phyloP scores from a whole-genome alignment of 2,888 invertebrate genomes.

The Ormyrus pomaceus region DNA sequence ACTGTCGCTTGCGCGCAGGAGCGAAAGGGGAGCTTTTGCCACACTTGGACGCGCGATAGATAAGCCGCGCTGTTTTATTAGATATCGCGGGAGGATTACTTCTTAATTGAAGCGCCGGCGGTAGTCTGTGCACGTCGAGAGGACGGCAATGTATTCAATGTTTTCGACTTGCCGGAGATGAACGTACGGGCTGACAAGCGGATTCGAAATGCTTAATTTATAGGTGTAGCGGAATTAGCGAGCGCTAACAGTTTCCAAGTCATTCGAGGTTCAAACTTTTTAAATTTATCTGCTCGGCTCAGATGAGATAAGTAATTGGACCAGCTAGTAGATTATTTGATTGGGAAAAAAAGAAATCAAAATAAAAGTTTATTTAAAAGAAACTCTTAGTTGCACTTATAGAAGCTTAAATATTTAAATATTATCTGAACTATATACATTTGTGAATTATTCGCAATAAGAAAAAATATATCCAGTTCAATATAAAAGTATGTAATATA shows the following conservation, averaged over 20 bases:
- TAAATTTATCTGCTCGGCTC: too few relatives aligned
- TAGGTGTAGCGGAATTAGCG: neutral
- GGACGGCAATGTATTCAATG: too few relatives aligned
- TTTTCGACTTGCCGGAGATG: too few relatives aligned
- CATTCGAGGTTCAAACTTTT: neutral
- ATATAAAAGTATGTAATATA: too few relatives aligned
- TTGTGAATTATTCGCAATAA: too few relatives aligned
- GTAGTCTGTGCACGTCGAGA: too few relatives aligned
- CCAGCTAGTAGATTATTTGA: constrained; percentile 2
- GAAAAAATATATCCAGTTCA: too few relatives aligned
- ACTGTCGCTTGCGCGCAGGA: constrained; percentile 57
- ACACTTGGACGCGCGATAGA: constrained; percentile 22
- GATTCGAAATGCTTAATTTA: too few relatives aligned
- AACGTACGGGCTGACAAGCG: too few relatives aligned
- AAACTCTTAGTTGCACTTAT: neutral
- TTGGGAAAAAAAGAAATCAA: neutral
- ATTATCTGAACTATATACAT: too few relatives aligned
- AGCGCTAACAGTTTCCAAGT: constrained; percentile 11
- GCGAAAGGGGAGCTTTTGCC: constrained; percentile 5
- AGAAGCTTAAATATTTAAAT: too few relatives aligned
- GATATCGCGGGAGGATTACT: constrained; percentile 50
- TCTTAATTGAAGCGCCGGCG: constrained; percentile 49
- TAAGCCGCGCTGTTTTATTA: constrained; percentile 54
- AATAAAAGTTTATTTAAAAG: neutral
- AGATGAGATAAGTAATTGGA: neutral